A percentile compares a stretch with the other conserved stretches of the same genome.
Evolutionary conservation across 2,113 vertebrate species (phyloP).

Genomic region (Megaleporinus macrocephalus): DNA sequence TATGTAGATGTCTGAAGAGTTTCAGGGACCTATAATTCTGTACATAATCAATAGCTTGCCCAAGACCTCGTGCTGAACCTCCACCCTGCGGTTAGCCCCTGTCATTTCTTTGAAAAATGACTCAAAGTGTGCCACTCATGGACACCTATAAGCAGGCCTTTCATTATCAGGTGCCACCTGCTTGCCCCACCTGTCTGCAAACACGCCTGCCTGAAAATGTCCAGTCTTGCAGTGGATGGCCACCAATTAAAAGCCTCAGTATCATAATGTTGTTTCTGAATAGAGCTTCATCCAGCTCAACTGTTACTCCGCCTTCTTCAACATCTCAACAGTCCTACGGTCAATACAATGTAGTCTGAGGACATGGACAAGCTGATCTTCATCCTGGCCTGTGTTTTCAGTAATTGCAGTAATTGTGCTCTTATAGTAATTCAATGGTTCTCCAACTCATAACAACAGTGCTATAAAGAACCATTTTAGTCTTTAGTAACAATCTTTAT

Average conservation of each 20-base stretch:
- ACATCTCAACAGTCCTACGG: background rate
- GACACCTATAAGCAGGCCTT: background rate
- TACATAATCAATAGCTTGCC: background rate
- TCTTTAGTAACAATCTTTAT: too few species aligned
- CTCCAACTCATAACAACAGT: too few species aligned
- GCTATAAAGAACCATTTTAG: too few species aligned
- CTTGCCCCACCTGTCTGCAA: background rate
- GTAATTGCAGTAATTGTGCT: too few species aligned
- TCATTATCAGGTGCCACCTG: background rate
- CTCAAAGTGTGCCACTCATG: background rate
- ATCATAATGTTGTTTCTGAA: background rate
- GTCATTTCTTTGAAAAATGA: background rate
- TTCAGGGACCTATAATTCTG: background rate
- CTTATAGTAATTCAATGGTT: too few species aligned
- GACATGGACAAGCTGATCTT: too few species aligned
- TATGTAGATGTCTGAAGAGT: background rate
- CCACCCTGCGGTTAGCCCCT: background rate
- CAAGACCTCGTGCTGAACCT: background rate
- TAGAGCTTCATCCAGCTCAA: background rate
- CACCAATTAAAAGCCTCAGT: background rate
- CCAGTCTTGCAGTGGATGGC: background rate
- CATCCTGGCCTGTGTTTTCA: too few species aligned
- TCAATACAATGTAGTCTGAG: background rate
- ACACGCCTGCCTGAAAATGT: background rate
- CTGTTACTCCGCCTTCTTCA: background rate